A percentile compares a stretch with the other conserved stretches of the same genome.
Evolutionary conservation across 1,140 invertebrate genomes (phyloP).

Genomic region (Sarcophaga bullata): DNA sequence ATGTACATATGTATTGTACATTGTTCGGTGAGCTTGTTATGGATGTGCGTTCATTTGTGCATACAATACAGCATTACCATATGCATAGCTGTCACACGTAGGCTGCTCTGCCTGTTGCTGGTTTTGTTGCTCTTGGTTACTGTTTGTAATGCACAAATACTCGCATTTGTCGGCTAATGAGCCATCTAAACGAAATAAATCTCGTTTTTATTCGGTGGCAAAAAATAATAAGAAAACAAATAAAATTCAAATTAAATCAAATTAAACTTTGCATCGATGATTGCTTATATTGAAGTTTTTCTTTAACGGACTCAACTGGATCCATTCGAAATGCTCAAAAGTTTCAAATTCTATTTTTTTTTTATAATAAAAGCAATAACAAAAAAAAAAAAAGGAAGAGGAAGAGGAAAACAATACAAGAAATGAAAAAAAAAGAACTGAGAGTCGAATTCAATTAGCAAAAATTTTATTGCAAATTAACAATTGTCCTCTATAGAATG

Average conservation of each 20-base stretch:
- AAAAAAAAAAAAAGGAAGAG: too few relatives aligned
- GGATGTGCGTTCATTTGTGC: not conserved
- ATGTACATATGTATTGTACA: too few relatives aligned
- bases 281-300: not conserved
- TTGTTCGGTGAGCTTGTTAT: not conserved
- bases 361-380: too few relatives aligned
- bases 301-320: not conserved
- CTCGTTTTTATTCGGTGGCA: not conserved
- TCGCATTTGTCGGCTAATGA: not conserved
- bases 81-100: too few relatives aligned
- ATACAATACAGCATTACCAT: not conserved
- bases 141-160: not conserved
- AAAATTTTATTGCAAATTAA: too few relatives aligned
- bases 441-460: too few relatives aligned
- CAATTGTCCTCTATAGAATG: too few relatives aligned
- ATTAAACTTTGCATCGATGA: not conserved
- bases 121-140: not conserved
- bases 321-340: too few relatives aligned
- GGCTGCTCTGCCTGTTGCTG: too few relatives aligned
- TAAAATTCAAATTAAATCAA: not conserved
- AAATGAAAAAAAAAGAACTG: too few relatives aligned
- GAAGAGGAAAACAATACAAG: too few relatives aligned
- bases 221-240: not conserved
- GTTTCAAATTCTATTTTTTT: too few relatives aligned
- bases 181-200: slow-evolving; percentile 1